Evolutionary conservation across 2,888 invertebrate species (phyloP), one percentile per base, ranked within the genome.

Genomic region (Oegoconia quadripuncta): DNA sequence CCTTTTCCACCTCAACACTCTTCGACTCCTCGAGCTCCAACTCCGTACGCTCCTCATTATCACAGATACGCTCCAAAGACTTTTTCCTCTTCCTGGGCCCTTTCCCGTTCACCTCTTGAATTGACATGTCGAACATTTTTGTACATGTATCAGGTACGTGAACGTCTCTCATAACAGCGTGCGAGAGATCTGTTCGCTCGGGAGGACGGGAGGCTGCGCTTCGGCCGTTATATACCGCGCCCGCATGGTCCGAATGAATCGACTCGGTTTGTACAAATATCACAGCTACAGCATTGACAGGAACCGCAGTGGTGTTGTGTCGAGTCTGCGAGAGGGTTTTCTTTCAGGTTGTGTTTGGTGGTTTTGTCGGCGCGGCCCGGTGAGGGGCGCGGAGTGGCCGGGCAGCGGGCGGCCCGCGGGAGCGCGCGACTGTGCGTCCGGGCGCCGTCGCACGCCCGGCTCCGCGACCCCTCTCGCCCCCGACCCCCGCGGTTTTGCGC

Each of bases 11-110:
- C 35, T 13, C 25, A 33, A 37, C 48, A 36, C 42, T 39, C 46
- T 23, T 22, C 7, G 4, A 8, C 42, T 50, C 16, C 44, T 41
- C 36, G 46, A 45, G 42, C 50, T 12, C 27, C 3, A 20, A 4
- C 20, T 42, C 45, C 55, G 31, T 35, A 55, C 46, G 59, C 47
- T 57, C 59, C 54, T 73, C 81, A 58, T 74, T 74, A 76, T 86
- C 83, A 74, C 80, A 75, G 74, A 74, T 73, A 65, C 47, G 73
- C 71, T 83, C 84, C 55, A 78, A 64, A 48, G 86, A 83, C 84
- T 83, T 82, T 83, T 81, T 84, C 71, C 87, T 77, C 58, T 84
- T 87, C 60, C 75, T 82, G 48, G 86, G 87, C 48, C 87, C 86
- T 55, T 82, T 86, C 37, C 86, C 86, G 67, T 86, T 86, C 46